Base-by-base conservation (phyloP, 2,888 invertebrate genomes). In the Lymantria monacha region DNA sequence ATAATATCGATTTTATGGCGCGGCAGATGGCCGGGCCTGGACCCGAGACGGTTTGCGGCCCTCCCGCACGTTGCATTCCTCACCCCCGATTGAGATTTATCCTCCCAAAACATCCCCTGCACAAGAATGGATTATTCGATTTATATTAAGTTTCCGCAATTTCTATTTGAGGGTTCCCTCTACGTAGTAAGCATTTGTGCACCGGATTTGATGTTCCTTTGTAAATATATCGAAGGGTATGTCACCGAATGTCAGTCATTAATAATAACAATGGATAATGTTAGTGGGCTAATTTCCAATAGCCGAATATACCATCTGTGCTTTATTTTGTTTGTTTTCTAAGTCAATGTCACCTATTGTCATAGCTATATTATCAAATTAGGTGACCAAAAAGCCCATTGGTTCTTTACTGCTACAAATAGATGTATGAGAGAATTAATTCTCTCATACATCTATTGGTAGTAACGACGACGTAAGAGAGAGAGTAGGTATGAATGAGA, bases 71-170 rank as follows among this genome's bases (percentile, higher is more conserved):
- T 75, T 75, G 74, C 77, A 68, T 76, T 63, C 81, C 76, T 80
- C 85, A 79, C 87, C 90, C 88, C 87, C 86, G 82, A 88, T 87
- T 83, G 81, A 88, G 85, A 88, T 87, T 87, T 86, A 87, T 88
- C 83, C 85, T 76, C 81, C 83, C 84, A 74, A 86, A 88, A 85
- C 79, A 76, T 82, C 85, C 88, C 90, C 86, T 79, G 78, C 80
- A 80, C 78, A 74, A 80, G 76, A 86, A 81, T 84, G 80, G 83
- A 86, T 90, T 88, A 90, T 89, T 81, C 87, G 86, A 87, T 89
- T 90, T 90, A 88, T 89, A 90, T 89, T 89, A 86, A 85, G 87
- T 91, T 90, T 90, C 87, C 89, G 87, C 84, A 84, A 86, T 87
- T 87, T 82, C 85, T 80, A 83, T 84, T 84, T 76, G 78, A 83